Conservation (phyloP, 2,113 vertebrate genomes). For the Athene noctua region DNA sequence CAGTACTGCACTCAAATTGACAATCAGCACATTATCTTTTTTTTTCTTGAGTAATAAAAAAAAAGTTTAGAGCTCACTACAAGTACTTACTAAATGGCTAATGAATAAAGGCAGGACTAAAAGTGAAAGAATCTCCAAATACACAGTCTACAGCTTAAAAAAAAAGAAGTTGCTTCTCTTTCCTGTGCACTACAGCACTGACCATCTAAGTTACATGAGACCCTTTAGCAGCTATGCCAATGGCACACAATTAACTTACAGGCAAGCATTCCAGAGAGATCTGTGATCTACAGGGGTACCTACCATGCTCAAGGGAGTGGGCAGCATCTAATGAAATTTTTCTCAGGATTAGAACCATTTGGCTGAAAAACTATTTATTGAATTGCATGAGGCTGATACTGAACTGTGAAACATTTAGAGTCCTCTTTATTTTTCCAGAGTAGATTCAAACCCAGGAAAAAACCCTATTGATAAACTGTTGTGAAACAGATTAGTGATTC, state of each 20-base stretch:
- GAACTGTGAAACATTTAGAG: background rate
- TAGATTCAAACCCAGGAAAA: background rate
- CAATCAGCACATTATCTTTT: background rate
- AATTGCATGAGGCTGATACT: background rate
- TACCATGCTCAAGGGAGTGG: fast-evolving
- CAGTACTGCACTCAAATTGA: background rate
- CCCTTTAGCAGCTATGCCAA: background rate
- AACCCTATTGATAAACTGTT: background rate
- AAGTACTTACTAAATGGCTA: background rate
- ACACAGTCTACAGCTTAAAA: background rate
- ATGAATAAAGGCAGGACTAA: background rate
- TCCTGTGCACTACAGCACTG: background rate
- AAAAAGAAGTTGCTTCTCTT: background rate
- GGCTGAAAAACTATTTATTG: background rate
- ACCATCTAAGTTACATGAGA: background rate
- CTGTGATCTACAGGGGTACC: background rate
- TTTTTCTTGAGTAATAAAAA: background rate
- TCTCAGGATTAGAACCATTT: background rate
- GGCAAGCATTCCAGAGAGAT: background rate
- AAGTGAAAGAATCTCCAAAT: background rate
- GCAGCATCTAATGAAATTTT: background rate
- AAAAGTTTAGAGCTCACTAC: background rate
- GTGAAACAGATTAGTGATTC: background rate
- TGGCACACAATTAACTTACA: background rate
- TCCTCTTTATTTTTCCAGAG: background rate